Evolutionary conservation across 92 coral and sea anemone genomes (phyloP).

Genomic region (Porites rus): DNA sequence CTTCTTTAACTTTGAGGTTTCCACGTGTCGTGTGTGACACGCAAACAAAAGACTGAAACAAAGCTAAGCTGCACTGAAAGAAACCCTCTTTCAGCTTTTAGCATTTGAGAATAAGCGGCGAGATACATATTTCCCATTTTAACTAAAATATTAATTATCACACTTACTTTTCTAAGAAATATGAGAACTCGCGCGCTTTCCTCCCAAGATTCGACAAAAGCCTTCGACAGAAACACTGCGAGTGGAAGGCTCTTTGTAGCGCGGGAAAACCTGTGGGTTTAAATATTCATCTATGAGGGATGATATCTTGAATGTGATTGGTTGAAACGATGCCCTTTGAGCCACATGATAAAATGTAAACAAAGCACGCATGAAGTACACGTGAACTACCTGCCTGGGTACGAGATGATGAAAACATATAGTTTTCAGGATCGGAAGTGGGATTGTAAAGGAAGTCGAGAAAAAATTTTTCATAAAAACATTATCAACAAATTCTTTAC

Average conservation of each 20-base stretch:
- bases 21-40: conserved; percentile 40
- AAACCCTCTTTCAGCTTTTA: too few relatives aligned
- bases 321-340: conserved; percentile 21
- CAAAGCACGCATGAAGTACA: conserved; percentile 16
- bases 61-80: too few relatives aligned
- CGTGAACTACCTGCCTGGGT: conserved; percentile 26
- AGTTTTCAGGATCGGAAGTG: not conserved
- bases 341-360: not conserved
- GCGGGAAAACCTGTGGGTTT: conserved; percentile 35
- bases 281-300: conserved; percentile 22
- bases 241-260: not conserved
- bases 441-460: not conserved
- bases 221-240: not conserved
- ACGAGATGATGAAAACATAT: not conserved
- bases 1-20: conserved; percentile 7
- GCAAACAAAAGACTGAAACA: not conserved
- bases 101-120: too few relatives aligned
- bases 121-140: too few relatives aligned
- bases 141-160: not conserved
- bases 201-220: not conserved
- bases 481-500: not conserved
- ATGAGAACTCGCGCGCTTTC: conserved; percentile 1
- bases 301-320: conserved; percentile 16
- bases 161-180: conserved; percentile 15
- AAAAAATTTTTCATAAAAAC: not conserved